These are phyloP conservation scores for Drosophila lutescens DNA, from an alignment of 2,888 invertebrate species.

Conservation along the genomic window DNA sequence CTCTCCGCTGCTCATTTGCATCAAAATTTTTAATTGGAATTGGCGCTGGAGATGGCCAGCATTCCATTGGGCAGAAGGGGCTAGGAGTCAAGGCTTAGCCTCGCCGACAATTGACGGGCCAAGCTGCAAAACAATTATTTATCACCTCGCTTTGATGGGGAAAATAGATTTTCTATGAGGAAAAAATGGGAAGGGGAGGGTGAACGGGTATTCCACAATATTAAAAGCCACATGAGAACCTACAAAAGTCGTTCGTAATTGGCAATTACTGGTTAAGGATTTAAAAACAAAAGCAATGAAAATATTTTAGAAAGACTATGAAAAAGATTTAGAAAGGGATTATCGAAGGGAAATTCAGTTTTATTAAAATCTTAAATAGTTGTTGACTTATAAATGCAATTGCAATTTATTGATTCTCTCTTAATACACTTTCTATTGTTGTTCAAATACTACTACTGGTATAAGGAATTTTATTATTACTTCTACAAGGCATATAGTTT, in stretches of 20 bases:
- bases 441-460: no score
- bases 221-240: background rate
- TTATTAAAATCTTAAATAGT: no score
- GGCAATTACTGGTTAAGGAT: background rate
- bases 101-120: conserved; percentile 19
- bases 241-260: no score
- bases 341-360: no score
- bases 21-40: conserved; percentile 76
- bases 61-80: background rate
- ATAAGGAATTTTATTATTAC: background rate
- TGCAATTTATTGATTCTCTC: no score
- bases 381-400: no score
- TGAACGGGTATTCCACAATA: background rate
- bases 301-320: background rate
- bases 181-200: background rate
- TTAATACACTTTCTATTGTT: no score
- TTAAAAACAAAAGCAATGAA: background rate
- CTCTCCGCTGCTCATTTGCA: conserved; percentile 73
- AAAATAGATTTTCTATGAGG: background rate
- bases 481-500: background rate
- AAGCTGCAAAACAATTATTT: conserved; percentile 23
- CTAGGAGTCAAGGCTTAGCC: conserved; percentile 20
- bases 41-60: conserved; percentile 28
- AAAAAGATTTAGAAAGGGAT: no score
- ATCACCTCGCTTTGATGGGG: conserved; percentile 6